Conservation (phyloP, 2,888 invertebrate genomes). For the Amphipoea oculea region DNA sequence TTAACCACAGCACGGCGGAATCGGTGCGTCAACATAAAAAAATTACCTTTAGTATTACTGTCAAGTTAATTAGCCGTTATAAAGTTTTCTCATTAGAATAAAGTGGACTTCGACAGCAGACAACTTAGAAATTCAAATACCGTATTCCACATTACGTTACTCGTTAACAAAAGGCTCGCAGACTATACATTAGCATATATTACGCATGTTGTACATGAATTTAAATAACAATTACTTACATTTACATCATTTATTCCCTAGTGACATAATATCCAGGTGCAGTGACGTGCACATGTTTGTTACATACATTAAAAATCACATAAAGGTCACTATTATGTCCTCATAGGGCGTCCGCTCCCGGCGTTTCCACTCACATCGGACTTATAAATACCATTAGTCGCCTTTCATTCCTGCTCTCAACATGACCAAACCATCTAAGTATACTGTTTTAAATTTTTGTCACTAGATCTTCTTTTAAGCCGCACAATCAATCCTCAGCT, state of each 20-base stretch:
- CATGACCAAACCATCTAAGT: too few relatives aligned
- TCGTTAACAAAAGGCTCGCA: slow-evolving; percentile 25
- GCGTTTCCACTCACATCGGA: too few relatives aligned
- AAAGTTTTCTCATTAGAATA: slow-evolving; percentile 26
- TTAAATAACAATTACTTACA: slow-evolving; percentile 39
- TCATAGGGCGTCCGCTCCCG: too few relatives aligned
- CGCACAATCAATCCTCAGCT: not conserved
- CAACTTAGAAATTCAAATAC: slow-evolving; percentile 49
- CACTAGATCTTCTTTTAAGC: too few relatives aligned
- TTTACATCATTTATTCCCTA: slow-evolving; percentile 38
- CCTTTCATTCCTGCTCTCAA: too few relatives aligned
- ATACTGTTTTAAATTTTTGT: too few relatives aligned
- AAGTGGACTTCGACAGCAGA: not conserved
- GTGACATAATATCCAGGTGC: slow-evolving; percentile 10
- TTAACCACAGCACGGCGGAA: slow-evolving; percentile 58
- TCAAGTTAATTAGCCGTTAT: not conserved
- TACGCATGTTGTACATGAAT: slow-evolving; percentile 47
- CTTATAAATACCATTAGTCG: too few relatives aligned
- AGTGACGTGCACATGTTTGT: not conserved
- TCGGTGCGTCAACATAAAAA: slow-evolving; percentile 29
- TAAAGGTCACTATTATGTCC: too few relatives aligned
- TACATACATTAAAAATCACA: not conserved
- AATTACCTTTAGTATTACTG: not conserved
- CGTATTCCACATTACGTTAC: slow-evolving; percentile 24
- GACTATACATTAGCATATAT: slow-evolving; percentile 39